Base-by-base conservation (phyloP, 1,140 invertebrate genomes). In the Teleogryllus occipitalis region DNA sequence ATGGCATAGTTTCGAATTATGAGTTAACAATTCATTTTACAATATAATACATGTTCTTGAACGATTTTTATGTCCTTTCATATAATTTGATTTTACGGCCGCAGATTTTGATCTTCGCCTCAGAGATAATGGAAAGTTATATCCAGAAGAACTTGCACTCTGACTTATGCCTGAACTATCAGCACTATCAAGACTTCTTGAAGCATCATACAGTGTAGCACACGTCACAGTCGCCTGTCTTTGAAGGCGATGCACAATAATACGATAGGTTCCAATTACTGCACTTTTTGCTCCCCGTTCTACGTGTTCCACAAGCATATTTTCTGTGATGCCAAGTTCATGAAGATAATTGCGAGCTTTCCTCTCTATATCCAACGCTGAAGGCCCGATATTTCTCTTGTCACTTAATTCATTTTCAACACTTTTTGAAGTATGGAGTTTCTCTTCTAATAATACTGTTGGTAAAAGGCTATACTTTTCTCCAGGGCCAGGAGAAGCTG, bases 251-350 rank as follows among this genome's bases (percentile, higher is more conserved):
- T 91, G 89, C 46, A 90, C 82, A 10, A 91, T 83, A 75, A 91
- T 91, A 75, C 91, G 84, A 83, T 91, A 92, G 15, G 89, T 88
- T 4, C 90, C 91, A 10, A 89, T 88, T 39, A 91, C 84, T 79
- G 86, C 87, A 81, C 87, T 89, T 54, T 87, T 83, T 0, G 87
- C 87, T 15, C 90, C 89, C 74, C 86, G 86, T 10, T 83, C 81
- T 15, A 84, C 81, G 78, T 87, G 83, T n/a, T 86, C 84, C 79
- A 85, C 84, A 12, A 91, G 84, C 83, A 89, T 86, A n/a, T 85
- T 83, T 2, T 86, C 84, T 8, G 84, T 86, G 27, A 92, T 90
- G 7, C 91, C 91, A 4, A 91, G 82, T 18, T 87, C 85, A 49
- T 83, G 81, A 48, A 92, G 82, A 49, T 86, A 84, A 78, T 85